Evolutionary conservation across 2,888 invertebrate species (phyloP), one percentile per base, ranked within the genome.

Genomic region (Cordilura impudica): DNA sequence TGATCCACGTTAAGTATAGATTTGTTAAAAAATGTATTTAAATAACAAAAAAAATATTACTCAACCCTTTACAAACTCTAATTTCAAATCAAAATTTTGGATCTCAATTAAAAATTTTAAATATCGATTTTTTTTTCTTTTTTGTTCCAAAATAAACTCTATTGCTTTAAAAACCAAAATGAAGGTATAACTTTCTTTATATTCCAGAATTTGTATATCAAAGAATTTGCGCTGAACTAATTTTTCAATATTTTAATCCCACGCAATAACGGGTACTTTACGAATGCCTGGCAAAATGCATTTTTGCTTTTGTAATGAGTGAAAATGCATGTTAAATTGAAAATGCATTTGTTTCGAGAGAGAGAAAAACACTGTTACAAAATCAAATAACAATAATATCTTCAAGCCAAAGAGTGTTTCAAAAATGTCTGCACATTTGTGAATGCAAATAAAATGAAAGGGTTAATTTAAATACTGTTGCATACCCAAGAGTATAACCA

Each of bases 381-480:
- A n/a, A n/a, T n/a, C n/a, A n/a, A n/a, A n/a, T n/a, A n/a, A n/a
- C n/a, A n/a, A n/a, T 4, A 39, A n/a, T 39, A 4, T 39, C 35
- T 39, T 5, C 10, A n/a, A n/a, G 5, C n/a, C 5, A n/a, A 14
- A 39, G n/a, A n/a, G 31, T 26, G n/a, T 12, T 39, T n/a, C 3
- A n/a, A n/a, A 35, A 35, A n/a, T 39, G n/a, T 39, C 35, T 39
- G 35, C 35, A 39, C 35, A 39, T n/a, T 39, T 39, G 35, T n/a
- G 12, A 12, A 31, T 31, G 31, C 35, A 39, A 31, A 39, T n/a
- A n/a, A 4, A 39, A 39, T 12, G 35, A 78, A 70, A 61, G 75
- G 71, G 51, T 74, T 78, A 56, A 72, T 63, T 67, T 63, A 43
- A 79, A 79, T 67, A 63, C 49, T 75, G n/a, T 39, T 39, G 35